A percentile compares a stretch with the other conserved stretches of the same genome.
Conservation (phyloP, 2,888 invertebrate genomes). For the Synanthedon tipuliformis region DNA sequence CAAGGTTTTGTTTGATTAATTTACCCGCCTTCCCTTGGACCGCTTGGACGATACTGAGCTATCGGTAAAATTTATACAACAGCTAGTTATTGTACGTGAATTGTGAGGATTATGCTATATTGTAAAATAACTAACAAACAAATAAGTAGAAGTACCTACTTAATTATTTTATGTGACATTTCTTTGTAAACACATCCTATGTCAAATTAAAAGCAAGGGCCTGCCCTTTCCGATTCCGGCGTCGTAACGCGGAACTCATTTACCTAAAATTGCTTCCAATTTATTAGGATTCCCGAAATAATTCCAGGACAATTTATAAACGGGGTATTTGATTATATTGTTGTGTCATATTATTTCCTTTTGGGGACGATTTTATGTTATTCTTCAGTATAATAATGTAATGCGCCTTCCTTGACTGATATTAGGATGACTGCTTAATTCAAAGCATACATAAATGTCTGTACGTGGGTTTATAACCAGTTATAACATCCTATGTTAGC, state of each 20-base stretch:
- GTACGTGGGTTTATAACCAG: no score
- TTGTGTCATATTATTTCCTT: background rate
- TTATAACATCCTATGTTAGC: no score
- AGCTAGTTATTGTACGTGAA: no score
- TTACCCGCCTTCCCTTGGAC: no score
- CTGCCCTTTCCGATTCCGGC: constrained; percentile 28
- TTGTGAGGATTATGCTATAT: no score
- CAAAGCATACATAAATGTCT: no score
- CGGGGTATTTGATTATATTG: background rate
- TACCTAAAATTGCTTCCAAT: constrained; percentile 49
- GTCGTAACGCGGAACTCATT: constrained; percentile 32
- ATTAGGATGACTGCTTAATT: no score
- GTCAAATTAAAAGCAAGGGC: constrained; percentile 33
- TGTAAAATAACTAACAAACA: background rate
- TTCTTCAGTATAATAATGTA: background rate
- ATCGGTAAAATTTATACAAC: no score
- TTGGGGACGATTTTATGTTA: background rate
- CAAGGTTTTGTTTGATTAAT: no score
- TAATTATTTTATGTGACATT: constrained; percentile 6
- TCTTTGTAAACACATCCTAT: constrained; percentile 25
- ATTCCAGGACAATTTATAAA: constrained; percentile 20
- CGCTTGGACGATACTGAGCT: no score
- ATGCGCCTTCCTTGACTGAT: no score
- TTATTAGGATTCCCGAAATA: constrained; percentile 48
- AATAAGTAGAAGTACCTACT: no score